Percentiles rank a stretch among this genome's conserved stretches.
phyloP scores from a whole-genome alignment of 2,888 invertebrate genomes.

The Hirtodrosophila histrioides region DNA sequence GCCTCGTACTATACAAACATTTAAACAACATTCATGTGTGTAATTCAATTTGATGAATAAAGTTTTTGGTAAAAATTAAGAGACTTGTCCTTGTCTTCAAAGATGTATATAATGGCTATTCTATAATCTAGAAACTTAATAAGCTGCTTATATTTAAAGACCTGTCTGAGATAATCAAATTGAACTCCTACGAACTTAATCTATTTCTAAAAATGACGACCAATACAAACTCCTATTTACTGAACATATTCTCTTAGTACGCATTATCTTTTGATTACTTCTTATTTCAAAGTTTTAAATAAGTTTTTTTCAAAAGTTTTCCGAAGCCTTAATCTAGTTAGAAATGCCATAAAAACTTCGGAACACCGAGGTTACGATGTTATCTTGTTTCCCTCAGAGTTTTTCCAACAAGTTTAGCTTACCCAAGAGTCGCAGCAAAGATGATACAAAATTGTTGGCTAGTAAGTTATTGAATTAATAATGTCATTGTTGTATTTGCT shows the following conservation, averaged over 20 bases:
- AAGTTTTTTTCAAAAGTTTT: too few relatives aligned
- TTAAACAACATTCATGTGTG: constrained; percentile 45
- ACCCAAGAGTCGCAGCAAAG: constrained; percentile 10
- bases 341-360: constrained; percentile 40
- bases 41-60: constrained; percentile 63
- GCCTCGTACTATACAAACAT: constrained; percentile 20
- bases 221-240: too few relatives aligned
- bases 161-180: too few relatives aligned
- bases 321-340: neutral
- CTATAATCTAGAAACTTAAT: neutral
- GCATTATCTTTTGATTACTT: too few relatives aligned
- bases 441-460: constrained; percentile 14
- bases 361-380: constrained; percentile 23
- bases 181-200: too few relatives aligned
- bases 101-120: constrained; percentile 14
- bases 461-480: constrained; percentile 41
- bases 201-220: too few relatives aligned
- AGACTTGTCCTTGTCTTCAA: neutral
- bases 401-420: constrained; percentile 17
- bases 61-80: constrained; percentile 43
- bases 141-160: too few relatives aligned
- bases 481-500: constrained; percentile 1
- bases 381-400: constrained; percentile 11
- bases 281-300: too few relatives aligned
- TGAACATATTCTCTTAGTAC: too few relatives aligned